These are phyloP conservation scores for Palaemon carinicauda DNA, from an alignment of 1,140 invertebrate species.

Conservation along the genomic window DNA sequence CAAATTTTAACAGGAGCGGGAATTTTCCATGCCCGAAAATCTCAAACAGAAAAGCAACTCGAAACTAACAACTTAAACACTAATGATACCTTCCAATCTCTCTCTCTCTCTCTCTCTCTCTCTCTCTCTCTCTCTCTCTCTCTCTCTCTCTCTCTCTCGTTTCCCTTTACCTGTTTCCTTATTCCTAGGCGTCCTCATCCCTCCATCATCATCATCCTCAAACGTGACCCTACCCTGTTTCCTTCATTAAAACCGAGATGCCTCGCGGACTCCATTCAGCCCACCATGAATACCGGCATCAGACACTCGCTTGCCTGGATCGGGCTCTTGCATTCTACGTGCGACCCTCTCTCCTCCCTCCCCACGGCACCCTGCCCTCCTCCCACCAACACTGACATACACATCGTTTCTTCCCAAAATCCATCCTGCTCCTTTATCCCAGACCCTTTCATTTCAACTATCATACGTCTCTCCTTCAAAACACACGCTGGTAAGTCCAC, in stretches of 20 bases:
- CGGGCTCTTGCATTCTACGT: background rate
- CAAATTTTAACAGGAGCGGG: too few relatives aligned
- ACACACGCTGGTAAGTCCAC: background rate
- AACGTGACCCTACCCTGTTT: conserved; percentile 40
- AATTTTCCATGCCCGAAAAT: too few relatives aligned
- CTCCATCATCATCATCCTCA: conserved; percentile 11
- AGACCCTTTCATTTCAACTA: background rate
- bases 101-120: background rate
- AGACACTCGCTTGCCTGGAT: background rate
- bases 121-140: background rate
- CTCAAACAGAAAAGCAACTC: too few relatives aligned
- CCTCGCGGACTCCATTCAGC: conserved; percentile 45
- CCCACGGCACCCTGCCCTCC: background rate
- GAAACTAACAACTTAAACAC: too few relatives aligned
- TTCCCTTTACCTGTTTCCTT: background rate
- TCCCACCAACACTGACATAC: background rate
- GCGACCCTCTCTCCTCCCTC: background rate
- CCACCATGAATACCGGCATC: conserved; percentile 15
- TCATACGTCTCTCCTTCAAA: background rate
- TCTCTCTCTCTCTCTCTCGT: conserved; percentile 6
- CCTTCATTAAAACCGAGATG: conserved; percentile 53
- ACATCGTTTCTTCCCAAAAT: too few relatives aligned
- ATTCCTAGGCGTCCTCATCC: background rate
- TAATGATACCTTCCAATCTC: background rate
- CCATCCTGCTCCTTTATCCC: background rate